Base-by-base conservation (phyloP, 2,888 invertebrate species). In the Stenodera caucasica region DNA sequence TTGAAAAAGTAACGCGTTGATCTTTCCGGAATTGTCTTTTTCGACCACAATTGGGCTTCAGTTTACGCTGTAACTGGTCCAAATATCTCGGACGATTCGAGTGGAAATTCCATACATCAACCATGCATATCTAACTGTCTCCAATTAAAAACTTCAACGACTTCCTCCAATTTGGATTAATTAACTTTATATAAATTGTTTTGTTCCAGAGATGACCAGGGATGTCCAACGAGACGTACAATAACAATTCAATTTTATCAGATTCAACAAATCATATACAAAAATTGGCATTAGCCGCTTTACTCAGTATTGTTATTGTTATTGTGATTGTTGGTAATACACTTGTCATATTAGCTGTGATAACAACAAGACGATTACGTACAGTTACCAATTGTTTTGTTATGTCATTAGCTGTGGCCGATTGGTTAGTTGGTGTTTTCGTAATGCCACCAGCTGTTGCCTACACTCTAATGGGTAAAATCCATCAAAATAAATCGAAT, bases 361-460 rank as follows among this genome's bases (percentile, higher is more conserved):
- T 93, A 70, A 93, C 93, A 0, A 92, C 93, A 0, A 87, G 91
- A 68, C 85, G 95, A 67, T 83, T 98, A 66, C 85, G 96, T 67
- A 96, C 96, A 0, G 94, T 96, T 32, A 97, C 96, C 53, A 97
- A 98, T 78, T 94, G 95, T 77, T 96, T 97, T 81, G 96, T 98
- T 66, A 94, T 95, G 75, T 96, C 96, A 55, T 82, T 98, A 77
- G 97, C 97, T 0, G 90, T 91, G 0, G 96, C 97, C 50, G 98
- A 98, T 83, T 86, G 96, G 79, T 80, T 96, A 67, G 95, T 98
- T 3, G 98, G 96, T 0, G 88, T 96, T 32, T 92, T 94, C 73
- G 96, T 98, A 0, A 92, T 98, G 90, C 97, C 97, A 2, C 95
- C 95, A 51, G 95, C 96, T n/a, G 93, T 96, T 37, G 90, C 92